Evolutionary conservation across 2,797 vertebrate species (phyloP).

Genomic region (Gymnocypris eckloni): DNA sequence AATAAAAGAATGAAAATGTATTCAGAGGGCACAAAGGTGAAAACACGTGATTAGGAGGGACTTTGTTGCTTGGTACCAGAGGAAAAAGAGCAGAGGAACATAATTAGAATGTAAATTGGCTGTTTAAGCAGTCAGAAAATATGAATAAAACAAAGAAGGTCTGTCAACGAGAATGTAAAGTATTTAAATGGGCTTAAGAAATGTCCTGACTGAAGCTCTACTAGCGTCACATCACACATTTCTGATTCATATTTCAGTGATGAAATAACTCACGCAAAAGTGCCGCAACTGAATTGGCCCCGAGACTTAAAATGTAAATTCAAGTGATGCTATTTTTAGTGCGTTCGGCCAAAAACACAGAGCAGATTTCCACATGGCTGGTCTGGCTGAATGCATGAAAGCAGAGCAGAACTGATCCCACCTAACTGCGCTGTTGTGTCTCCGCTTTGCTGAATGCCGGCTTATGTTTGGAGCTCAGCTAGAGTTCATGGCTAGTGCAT

Average conservation of each 20-base stretch:
- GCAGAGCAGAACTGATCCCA: constrained; percentile 57
- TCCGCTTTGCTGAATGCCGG: constrained; percentile 53
- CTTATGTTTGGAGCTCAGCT: constrained; percentile 43
- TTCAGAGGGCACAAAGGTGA: constrained; percentile 50
- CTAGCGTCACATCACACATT: neutral
- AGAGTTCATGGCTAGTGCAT: constrained; percentile 56
- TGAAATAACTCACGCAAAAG: neutral
- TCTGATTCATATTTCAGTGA: neutral
- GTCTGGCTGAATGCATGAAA: constrained; percentile 42
- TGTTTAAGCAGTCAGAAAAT: constrained; percentile 41
- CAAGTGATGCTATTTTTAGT: constrained; percentile 37
- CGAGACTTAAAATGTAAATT: constrained; percentile 38
- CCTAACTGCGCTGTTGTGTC: constrained; percentile 43
- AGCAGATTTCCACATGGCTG: constrained; percentile 43
- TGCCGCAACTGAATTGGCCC: neutral
- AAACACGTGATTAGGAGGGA: constrained; percentile 42
- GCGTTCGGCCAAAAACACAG: constrained; percentile 23
- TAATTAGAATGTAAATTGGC: constrained; percentile 52
- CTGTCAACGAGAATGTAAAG: constrained; percentile 8
- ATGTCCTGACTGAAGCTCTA: neutral
- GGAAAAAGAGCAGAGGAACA: constrained; percentile 23
- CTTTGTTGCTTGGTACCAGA: constrained; percentile 35
- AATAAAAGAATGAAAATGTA: constrained; percentile 32
- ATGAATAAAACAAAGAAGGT: constrained; percentile 22
- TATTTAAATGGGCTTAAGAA: neutral